Evolutionary conservation across 64 coral and sea anemone species (phyloP), one percentile per base, ranked within the genome.

Genomic region (Montipora cactus): DNA sequence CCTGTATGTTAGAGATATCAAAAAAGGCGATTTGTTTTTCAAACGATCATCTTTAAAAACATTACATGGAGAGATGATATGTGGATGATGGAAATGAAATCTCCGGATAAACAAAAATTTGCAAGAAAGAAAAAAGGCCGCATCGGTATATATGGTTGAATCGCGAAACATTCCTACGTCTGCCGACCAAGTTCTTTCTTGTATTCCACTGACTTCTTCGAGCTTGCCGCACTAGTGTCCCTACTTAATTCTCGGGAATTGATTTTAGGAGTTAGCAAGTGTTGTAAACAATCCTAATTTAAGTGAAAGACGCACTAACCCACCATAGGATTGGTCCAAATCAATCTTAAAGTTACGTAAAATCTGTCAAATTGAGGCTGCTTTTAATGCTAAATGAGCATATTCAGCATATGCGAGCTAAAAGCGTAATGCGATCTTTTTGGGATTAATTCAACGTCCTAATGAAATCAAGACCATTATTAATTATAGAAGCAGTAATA

Each of bases 1-100:
- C 46, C 18, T 86, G 82, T 71, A n/a, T 71, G 82, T 86, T 44
- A 86, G n/a, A 86, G 82, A 86, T 86, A 86, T 86, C 82, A 86
- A 45, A 68, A 86, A 64, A 50, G n/a, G 82, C 82, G 71, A 86
- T 86, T 86, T 86, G 82, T 86, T 86, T 47, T 64, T 57, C 53
- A 86, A 71, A 86, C 62, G 82, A 44, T 47, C 82, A 71, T 16
- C 82, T 84, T 69, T 86, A 69, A 71, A 86, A 86, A 50, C 62
- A 68, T 64, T 46, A 64, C 82, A 10, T 86, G 82, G 44, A 69
- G 13, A 78, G 16, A 19, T 16, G 44, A 21, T 86, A 57, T 57
- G 11, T 49, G 16, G 19, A 15, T 86, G 44, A 71, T 5, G 46
- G 47, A 23, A 86, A 49, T 66, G 7, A 69, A 86, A 67, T 14